These are phyloP conservation scores for Noturus placidus DNA, from an alignment of 2,113 vertebrate genomes.

Conservation along the genomic window DNA sequence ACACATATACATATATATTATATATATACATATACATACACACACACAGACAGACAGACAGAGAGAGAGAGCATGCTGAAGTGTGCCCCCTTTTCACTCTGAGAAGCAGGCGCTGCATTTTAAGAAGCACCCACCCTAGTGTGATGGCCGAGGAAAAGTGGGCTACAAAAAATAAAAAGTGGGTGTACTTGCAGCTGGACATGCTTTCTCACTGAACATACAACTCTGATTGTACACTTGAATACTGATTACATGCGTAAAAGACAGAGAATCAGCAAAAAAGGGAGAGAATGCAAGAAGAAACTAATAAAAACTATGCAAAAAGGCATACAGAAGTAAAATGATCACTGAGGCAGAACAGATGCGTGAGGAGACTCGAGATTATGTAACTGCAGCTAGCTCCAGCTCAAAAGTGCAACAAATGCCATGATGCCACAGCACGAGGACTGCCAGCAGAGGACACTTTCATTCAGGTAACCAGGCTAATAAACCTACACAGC, in stretches of 20 bases:
- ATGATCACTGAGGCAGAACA: neutral
- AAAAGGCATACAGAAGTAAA: slow-evolving; percentile 5
- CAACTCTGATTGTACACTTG: neutral
- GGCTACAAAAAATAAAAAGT: slow-evolving; percentile 60
- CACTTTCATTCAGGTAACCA: neutral
- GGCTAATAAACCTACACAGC: neutral
- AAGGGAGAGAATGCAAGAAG: neutral
- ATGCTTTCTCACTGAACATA: slow-evolving; percentile 9
- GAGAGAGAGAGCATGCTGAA: neutral
- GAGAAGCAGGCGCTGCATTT: slow-evolving; percentile 60
- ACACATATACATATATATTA: no score
- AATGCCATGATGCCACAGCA: neutral
- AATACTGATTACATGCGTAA: slow-evolving; percentile 8
- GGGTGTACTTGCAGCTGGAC: slow-evolving; percentile 65
- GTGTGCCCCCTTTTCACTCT: slow-evolving; percentile 1
- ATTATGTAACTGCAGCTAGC: neutral
- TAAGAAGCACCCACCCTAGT: slow-evolving; percentile 55
- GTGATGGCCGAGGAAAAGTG: slow-evolving; percentile 60
- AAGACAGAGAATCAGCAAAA: neutral
- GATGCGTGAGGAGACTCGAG: neutral
- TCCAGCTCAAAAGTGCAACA: neutral
- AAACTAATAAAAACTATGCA: neutral
- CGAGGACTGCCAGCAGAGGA: neutral
- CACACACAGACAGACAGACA: neutral
- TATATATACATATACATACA: no score